A percentile compares a stretch with the other conserved stretches of the same genome.
phyloP scores from a whole-genome alignment of 2,888 invertebrate genomes.

The Rotaria macrura region DNA sequence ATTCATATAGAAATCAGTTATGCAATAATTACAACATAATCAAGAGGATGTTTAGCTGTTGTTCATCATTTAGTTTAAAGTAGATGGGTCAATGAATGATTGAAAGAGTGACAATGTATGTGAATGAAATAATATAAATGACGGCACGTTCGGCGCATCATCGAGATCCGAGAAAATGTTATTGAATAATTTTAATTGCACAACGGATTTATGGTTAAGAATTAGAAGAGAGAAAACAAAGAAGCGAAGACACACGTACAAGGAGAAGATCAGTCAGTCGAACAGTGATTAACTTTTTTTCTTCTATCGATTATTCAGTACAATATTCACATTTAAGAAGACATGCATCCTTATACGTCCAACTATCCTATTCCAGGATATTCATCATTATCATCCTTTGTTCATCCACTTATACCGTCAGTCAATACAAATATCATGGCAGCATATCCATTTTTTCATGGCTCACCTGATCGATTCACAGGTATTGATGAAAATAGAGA shows the following conservation, averaged over 20 bases:
- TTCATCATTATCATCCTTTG: not conserved
- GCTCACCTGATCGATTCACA: not conserved
- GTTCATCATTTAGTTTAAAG: not conserved
- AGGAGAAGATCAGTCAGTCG: constrained; percentile 8
- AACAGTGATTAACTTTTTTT: not conserved
- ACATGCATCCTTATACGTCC: not conserved
- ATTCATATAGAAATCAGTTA: not conserved
- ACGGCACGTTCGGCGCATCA: constrained; percentile 15
- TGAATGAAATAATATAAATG: not conserved
- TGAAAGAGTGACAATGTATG: not conserved
- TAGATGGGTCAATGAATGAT: not conserved
- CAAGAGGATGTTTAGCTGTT: not conserved
- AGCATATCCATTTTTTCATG: not conserved
- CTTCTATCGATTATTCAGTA: not conserved
- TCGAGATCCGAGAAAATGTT: constrained; percentile 12
- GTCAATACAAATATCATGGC: not conserved
- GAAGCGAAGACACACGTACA: not conserved
- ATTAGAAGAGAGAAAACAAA: not conserved
- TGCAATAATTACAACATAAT: not conserved
- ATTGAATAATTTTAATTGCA: constrained; percentile 8
- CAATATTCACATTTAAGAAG: not conserved
- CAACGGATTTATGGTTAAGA: constrained; percentile 3
- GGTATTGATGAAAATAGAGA: not conserved
- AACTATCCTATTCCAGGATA: not conserved
- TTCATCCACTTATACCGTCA: not conserved